A percentile compares a stretch with the other conserved stretches of the same genome.
Conservation (phyloP, 2,113 vertebrate species). For the Dicrurus megarhynchus region DNA sequence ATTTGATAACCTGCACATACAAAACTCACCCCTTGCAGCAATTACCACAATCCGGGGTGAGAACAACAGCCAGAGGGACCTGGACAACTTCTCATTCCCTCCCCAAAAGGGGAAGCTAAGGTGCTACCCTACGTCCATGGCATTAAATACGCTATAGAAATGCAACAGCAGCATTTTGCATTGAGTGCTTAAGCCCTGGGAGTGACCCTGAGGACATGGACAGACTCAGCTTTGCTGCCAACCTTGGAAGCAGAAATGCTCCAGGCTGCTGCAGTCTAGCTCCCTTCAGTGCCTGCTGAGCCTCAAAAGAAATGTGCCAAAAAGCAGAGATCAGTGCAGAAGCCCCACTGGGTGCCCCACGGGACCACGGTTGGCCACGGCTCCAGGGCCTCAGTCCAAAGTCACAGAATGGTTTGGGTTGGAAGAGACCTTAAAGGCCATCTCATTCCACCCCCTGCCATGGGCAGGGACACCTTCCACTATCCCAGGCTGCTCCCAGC, state of each 20-base stretch:
- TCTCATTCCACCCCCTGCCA: not conserved
- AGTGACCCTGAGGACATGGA: not conserved
- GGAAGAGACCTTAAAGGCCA: not conserved
- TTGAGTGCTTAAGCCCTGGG: not conserved
- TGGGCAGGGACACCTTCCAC: not conserved
- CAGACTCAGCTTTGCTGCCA: not conserved
- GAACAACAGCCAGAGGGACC: not conserved
- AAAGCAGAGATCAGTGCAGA: not conserved
- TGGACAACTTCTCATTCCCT: not conserved
- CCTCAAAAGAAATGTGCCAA: not conserved
- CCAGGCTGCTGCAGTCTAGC: not conserved
- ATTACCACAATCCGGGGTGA: not conserved
- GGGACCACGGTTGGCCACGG: not conserved
- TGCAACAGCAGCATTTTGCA: not conserved
- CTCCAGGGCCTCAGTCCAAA: not conserved
- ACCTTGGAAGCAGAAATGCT: not conserved
- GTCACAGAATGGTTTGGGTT: not conserved
- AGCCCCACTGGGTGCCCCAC: not conserved
- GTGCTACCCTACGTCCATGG: not conserved
- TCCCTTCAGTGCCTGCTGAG: not conserved
- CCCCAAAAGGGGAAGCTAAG: not conserved
- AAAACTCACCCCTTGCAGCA: not conserved
- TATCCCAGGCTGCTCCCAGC: accelerated
- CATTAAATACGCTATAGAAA: not conserved
- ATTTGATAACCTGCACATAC: accelerated